Evolutionary conservation across 2,113 vertebrate genomes (phyloP).

Genomic region (Passer montanus): DNA sequence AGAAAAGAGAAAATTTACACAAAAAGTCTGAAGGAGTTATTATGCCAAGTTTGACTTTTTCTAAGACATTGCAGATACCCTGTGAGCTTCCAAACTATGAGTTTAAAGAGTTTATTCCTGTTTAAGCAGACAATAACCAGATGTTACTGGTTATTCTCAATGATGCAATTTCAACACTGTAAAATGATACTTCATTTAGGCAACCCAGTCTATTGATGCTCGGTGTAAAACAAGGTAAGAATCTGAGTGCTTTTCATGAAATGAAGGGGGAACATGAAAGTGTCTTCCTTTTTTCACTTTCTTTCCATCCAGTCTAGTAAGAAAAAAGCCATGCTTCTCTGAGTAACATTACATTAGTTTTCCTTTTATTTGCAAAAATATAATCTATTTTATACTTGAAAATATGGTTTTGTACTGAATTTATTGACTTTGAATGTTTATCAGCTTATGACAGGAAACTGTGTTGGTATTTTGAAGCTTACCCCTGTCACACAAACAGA

Average conservation of each 20-base stretch:
- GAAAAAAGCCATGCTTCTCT: not conserved
- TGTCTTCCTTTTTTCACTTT: not conserved
- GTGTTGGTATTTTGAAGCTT: not conserved
- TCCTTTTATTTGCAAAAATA: not conserved
- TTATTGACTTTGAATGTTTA: not conserved
- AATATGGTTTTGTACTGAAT: not conserved
- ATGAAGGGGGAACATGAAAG: not conserved
- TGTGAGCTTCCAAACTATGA: not conserved
- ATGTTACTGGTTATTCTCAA: not conserved
- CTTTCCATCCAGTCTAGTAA: not conserved
- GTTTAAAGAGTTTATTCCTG: not conserved
- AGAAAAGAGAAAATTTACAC: not conserved
- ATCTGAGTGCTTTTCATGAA: not conserved
- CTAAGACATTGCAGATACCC: not conserved
- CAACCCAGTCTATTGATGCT: not conserved
- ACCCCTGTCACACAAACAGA: not conserved
- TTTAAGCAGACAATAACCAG: not conserved
- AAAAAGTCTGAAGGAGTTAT: not conserved
- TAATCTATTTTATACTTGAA: not conserved
- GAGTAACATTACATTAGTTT: not conserved
- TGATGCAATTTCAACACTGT: not conserved
- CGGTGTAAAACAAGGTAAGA: not conserved
- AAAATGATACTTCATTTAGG: not conserved
- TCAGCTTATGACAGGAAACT: not conserved
- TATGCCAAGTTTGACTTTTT: not conserved